These are phyloP conservation scores for Lordiphosa stackelbergi DNA, from an alignment of 1,140 invertebrate species.

Conservation along the genomic window DNA sequence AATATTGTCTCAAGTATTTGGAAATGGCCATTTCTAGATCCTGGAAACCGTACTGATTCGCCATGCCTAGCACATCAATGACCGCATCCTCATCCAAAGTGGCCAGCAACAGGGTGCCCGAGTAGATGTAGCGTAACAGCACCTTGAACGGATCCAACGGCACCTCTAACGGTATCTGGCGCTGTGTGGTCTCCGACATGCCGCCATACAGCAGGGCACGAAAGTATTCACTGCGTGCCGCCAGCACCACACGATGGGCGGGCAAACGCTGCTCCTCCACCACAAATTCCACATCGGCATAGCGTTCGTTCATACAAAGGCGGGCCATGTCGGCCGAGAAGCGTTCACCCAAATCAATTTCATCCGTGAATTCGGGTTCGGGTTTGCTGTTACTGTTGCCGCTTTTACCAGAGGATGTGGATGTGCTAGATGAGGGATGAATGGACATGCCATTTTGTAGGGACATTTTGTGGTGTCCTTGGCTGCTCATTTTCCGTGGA, in stretches of 20 bases:
- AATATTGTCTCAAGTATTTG: slow-evolving; percentile 92
- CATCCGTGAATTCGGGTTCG: slow-evolving; percentile 42
- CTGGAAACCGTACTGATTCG: slow-evolving; percentile 96
- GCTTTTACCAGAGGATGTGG: neutral
- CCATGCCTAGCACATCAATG: slow-evolving; percentile 91
- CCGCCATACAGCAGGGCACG: slow-evolving; percentile 93
- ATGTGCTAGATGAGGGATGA: slow-evolving; percentile 13
- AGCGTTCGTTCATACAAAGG: slow-evolving; percentile 91
- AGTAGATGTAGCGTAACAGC: slow-evolving; percentile 96
- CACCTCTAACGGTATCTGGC: slow-evolving; percentile 91
- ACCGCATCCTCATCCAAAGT: slow-evolving; percentile 91
- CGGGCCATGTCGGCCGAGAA: slow-evolving; percentile 81
- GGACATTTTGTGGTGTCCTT: slow-evolving; percentile 66
- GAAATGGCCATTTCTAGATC: slow-evolving; percentile 94
- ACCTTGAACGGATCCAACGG: slow-evolving; percentile 93
- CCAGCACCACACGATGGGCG: slow-evolving; percentile 91
- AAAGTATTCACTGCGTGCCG: slow-evolving; percentile 96
- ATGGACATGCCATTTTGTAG: slow-evolving; percentile 27
- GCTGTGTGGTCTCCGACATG: slow-evolving; percentile 89
- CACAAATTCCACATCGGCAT: slow-evolving; percentile 93
- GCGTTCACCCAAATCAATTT: slow-evolving; percentile 59
- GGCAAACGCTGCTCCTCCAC: slow-evolving; percentile 90
- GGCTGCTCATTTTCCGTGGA: slow-evolving; percentile 51
- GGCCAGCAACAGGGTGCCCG: slow-evolving; percentile 88
- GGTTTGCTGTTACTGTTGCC: slow-evolving; percentile 12